Evolutionary conservation across 2,113 vertebrate genomes (phyloP), one percentile per base, ranked within the genome.

Genomic region (Oreochromis spilurus): DNA sequence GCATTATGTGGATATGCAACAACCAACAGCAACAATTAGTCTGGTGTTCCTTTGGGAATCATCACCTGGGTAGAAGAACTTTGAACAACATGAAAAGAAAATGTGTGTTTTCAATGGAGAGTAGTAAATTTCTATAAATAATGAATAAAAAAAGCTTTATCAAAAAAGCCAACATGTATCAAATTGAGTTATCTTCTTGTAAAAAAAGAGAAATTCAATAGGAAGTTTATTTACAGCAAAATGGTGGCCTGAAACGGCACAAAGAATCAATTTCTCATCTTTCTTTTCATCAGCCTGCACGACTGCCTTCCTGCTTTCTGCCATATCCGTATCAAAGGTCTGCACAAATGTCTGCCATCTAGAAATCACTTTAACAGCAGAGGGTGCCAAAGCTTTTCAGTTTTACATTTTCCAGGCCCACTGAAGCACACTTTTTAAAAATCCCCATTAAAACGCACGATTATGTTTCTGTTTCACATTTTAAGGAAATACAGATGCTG

Each of bases 351-450:
- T 54, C 83, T 89, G 84, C 91, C 93, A 95, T 95, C 91, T 92
- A 88, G 93, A 96, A 87, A 93, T 87, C 86, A 38, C 92, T 84
- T 88, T 90, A 96, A 97, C 96, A 97, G 95, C 96, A 97, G 96
- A 97, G 96, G 96, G 96, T 96, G 96, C 96, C 96, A 96, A 97
- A 97, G 96, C 95, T 96, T 96, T 96, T 94, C 93, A 94, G 91
- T 95, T 95, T 93, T 89, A 81, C 29, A 85, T 87, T 89, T 83
- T 43, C 85, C 13, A 58, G 62, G 19, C 85, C 83, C 82, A 57
- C 83, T 62, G 78, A 79, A 53, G 67, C 84, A 72, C 83, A 19
- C 77, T 81, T 45, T 91, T 89, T 81, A 86, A 92, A 89, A 45
- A 58, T 88, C 60, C 77, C 50, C 4, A 72, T 84, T 90, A 84